Evolutionary conservation across 2,888 invertebrate genomes (phyloP).

Genomic region (Mesodorylaimus sp.): DNA sequence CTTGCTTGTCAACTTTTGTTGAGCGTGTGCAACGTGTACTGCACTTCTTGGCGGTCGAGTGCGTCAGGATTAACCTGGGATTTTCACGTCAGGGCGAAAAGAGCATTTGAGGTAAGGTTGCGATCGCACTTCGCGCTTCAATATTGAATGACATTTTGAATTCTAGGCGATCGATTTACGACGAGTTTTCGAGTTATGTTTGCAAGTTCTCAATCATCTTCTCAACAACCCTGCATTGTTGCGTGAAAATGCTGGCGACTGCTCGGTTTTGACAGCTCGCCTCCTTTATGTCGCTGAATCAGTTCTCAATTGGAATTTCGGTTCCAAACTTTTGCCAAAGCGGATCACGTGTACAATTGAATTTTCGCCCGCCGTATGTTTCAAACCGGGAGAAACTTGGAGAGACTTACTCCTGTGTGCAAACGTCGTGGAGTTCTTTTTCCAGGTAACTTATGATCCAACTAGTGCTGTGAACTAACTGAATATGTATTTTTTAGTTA

Average conservation of each 20-base stretch:
- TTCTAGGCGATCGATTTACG: constrained; percentile 48
- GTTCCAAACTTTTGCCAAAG: constrained; percentile 15
- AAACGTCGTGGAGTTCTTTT: constrained; percentile 54
- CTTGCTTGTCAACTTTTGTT: constrained; percentile 64
- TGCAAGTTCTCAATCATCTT: constrained; percentile 45
- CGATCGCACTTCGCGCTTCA: not conserved
- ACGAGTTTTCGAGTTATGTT: constrained; percentile 54
- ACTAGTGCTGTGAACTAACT: not conserved
- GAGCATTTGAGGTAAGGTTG: constrained; percentile 52
- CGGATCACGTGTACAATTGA: constrained; percentile 22
- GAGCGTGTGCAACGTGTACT: constrained; percentile 69
- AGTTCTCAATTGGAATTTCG: constrained; percentile 60
- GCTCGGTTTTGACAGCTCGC: constrained; percentile 27
- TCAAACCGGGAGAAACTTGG: constrained; percentile 51
- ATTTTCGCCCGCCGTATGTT: constrained; percentile 30
- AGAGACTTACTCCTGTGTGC: constrained; percentile 55
- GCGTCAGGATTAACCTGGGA: constrained; percentile 75
- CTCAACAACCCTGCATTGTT: constrained; percentile 37
- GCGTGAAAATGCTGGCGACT: constrained; percentile 18
- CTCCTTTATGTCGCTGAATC: constrained; percentile 54
- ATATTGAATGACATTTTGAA: not conserved
- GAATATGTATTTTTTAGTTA: not conserved
- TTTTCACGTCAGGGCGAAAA: constrained; percentile 61
- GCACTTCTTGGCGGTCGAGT: constrained; percentile 60
- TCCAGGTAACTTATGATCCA: constrained; percentile 39